Evolutionary conservation across 1,140 invertebrate species (phyloP), one percentile per base, ranked within the genome.

Genomic region (Aphelenchoides fujianensis): DNA sequence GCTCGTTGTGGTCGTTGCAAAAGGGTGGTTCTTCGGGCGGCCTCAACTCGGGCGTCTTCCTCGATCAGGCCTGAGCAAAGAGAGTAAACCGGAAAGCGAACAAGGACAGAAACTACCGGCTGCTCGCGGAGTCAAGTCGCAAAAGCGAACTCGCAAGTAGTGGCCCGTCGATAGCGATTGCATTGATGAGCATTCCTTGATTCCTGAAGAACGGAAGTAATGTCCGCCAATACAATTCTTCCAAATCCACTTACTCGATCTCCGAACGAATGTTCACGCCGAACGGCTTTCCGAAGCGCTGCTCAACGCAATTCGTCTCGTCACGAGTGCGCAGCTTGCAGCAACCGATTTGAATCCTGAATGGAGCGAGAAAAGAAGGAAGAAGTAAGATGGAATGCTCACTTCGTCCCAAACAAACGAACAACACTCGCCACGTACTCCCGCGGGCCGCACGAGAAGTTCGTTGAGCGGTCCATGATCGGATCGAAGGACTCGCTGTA

Each of bases 271-370:
- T 64, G 23, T 72, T 78, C 32, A 68, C 55, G 16, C 83, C 83
- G 41, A 81, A 59, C 7, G 81, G 81, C 53, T 83, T 83, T 35
- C 68, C 74, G 73, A 79, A 83, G 19, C 63, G 31, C 28, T 62
- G 62, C 23, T 81, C 73, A 23, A 71, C 70, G 70, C 81, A 83
- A 37, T 73, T 76, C n/a, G 68, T 67, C 62, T 85, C 81, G 32
- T 74, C 73, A 37, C 81, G 68, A 27, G 83, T 76, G 41, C 81
- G 57, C 62, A 83, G 41, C 12, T 72, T 70, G 35, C 81, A 83
- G 37, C 81, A 83, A 62, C 77, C 69, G 34, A 82, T 57, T 84
- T 83, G 83, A 41, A 85, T 75, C 72, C 81, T 82, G 37, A 72
- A 84, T n/a, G n/a, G n/a, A n/a, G n/a, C n/a, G n/a, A n/a, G n/a